phyloP scores from a whole-genome alignment of 2,888 invertebrate species.

The Brenthis hecate region DNA sequence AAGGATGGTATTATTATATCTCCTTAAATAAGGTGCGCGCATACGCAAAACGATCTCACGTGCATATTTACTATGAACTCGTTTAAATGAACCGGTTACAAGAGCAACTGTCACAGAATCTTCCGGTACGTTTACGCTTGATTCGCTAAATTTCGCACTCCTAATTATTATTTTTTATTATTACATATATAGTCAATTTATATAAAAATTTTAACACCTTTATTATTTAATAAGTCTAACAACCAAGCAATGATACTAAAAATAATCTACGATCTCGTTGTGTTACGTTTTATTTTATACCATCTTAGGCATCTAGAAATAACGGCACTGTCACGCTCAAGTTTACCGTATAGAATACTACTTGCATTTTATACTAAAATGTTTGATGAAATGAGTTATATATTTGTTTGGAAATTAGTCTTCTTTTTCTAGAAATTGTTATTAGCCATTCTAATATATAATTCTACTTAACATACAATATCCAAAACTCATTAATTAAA shows the following conservation, averaged over 20 bases:
- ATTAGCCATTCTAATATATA: no score
- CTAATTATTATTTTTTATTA: not conserved
- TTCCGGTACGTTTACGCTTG: conserved; percentile 28
- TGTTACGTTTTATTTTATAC: conserved; percentile 6
- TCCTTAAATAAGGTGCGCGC: conserved; percentile 30
- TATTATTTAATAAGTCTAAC: not conserved
- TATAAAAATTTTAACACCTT: conserved; percentile 1
- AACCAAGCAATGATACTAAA: no score
- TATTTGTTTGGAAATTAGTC: no score
- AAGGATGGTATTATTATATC: conserved; percentile 17
- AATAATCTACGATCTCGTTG: not conserved
- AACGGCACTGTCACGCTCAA: conserved; percentile 17
- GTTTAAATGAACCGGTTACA: conserved; percentile 37
- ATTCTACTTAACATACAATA: no score
- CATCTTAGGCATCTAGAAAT: conserved; percentile 13
- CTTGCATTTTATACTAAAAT: conserved; percentile 6
- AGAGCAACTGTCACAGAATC: conserved; percentile 35
- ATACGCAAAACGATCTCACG: conserved; percentile 32
- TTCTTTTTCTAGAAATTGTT: no score
- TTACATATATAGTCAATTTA: no score
- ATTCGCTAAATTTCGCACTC: conserved; percentile 35
- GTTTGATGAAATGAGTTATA: not conserved
- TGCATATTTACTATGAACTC: conserved; percentile 38
- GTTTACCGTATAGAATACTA: conserved; percentile 9
- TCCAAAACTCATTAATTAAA: no score